These are phyloP conservation scores for Typhlichthys subterraneus DNA, from an alignment of 2,797 vertebrate genomes.

Conservation along the genomic window DNA sequence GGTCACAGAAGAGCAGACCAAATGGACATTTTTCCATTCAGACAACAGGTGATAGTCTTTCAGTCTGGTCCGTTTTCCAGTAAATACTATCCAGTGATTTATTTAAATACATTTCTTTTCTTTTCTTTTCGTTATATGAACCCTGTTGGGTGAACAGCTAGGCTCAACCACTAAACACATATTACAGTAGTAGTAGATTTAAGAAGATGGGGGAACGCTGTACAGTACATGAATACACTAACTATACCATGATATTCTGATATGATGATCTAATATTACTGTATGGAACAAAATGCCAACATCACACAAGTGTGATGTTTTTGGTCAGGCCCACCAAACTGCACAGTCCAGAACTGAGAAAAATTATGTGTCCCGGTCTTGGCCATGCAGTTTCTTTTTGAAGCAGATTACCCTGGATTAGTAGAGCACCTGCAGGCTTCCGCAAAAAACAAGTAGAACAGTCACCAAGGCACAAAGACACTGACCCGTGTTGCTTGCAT, in stretches of 20 bases:
- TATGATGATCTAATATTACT: constrained; percentile 1
- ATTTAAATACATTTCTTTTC: constrained; percentile 9
- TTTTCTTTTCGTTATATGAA: background rate
- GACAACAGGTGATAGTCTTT: constrained; percentile 46
- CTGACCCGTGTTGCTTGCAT: constrained; percentile 6
- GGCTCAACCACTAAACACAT: constrained; percentile 1
- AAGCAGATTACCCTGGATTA: constrained; percentile 7
- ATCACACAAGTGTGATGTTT: constrained; percentile 18
- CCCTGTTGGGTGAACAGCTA: constrained; percentile 22
- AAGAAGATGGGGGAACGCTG: background rate
- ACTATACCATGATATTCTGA: too few species aligned
- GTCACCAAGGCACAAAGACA: constrained; percentile 16
- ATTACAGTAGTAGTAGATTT: background rate
- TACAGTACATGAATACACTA: too few species aligned
- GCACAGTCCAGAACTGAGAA: constrained; percentile 21
- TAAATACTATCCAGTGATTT: constrained; percentile 35
- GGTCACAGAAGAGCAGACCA: constrained; percentile 3
- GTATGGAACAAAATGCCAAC: constrained; percentile 23
- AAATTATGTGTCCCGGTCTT: constrained; percentile 9
- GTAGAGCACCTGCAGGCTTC: constrained; percentile 37
- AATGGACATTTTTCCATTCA: constrained; percentile 24
- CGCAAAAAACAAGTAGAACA: constrained; percentile 9
- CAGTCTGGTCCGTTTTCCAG: constrained; percentile 36
- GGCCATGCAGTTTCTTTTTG: background rate
- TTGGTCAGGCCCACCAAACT: constrained; percentile 1